phyloP scores from a whole-genome alignment of 2,888 invertebrate genomes.

The Pachymerium ferrugineum region DNA sequence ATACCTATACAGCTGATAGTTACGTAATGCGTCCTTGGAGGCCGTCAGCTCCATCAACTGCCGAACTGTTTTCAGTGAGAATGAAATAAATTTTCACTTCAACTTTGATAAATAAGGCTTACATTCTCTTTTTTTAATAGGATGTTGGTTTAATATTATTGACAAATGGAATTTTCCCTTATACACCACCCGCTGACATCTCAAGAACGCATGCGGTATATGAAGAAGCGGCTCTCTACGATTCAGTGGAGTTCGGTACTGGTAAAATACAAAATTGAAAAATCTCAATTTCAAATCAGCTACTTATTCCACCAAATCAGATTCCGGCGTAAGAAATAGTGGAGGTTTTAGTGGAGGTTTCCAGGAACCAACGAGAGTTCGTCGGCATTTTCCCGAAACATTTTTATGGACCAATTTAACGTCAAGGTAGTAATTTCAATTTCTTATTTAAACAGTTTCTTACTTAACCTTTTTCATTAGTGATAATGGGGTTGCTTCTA shows the following conservation, averaged over 20 bases:
- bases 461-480: constrained; percentile 41
- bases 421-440: constrained; percentile 39
- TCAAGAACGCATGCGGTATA: too few species aligned
- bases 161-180: too few species aligned
- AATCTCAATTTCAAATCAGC: too few species aligned
- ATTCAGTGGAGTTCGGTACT: too few species aligned
- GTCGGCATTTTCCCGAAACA: constrained; percentile 57
- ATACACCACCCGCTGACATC: too few species aligned
- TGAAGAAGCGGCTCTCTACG: too few species aligned
- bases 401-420: constrained; percentile 57
- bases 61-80: constrained; percentile 20
- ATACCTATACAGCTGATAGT: background rate
- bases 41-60: constrained; percentile 37
- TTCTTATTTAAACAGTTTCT: background rate
- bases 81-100: background rate
- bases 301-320: background rate
- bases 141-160: too few species aligned
- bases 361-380: constrained; percentile 30
- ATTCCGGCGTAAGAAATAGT: background rate
- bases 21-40: constrained; percentile 36
- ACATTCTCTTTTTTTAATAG: constrained; percentile 38
- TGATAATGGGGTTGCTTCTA: constrained; percentile 46
- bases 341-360: background rate
- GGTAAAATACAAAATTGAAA: too few species aligned
- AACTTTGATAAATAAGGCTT: background rate